Base-by-base conservation (phyloP, 1,140 invertebrate species). In the Drosophila takahashii region DNA sequence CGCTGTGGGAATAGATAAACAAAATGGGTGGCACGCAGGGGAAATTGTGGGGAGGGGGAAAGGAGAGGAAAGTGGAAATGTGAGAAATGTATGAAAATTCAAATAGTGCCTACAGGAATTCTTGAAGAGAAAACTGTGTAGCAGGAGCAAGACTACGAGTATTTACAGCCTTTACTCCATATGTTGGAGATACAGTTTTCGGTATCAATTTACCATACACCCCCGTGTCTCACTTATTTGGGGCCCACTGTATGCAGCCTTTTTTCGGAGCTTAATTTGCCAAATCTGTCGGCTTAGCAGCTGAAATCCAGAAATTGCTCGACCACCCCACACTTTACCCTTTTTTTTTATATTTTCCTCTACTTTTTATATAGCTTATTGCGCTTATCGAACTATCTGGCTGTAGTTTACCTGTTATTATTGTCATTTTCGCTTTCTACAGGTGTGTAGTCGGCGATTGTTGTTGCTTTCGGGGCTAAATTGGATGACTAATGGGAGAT, bases 401-500 rank as follows among this genome's bases (percentile, higher is more conserved):
- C 27, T 50, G 51, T 42, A 39, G 39, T 61, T 34, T 51, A 32
- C 45, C 47, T 37, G 56, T 44, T 67, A 65, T 67, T 67, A 51
- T 65, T 67, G 62, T 71, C 42, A 58, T 71, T 60, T 76, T 74
- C 59, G 79, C 79, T 83, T 83, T 83, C 80, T 84, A 85, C 80
- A 84, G 80, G 80, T 83, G 80, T 80, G 77, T 52, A 44, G 34
- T 41, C 44, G 44, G 22, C 5, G 10, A 15, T 27, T 27, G 34
- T 34, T 50, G 64, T 41, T 41, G 59, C 47, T 64, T 48, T 47
- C n/a, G 42, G 9, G 71, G 39, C 59, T 56, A 60, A 69, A 72
- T 81, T 50, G 60, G 69, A 87, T 86, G 81, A 86, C 79, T 86
- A 81, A 86, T 86, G 60, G 56, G 48, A 51, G 61, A 58, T 69